phyloP scores from a whole-genome alignment of 1,140 invertebrate species.

The Dendroctonus valens region DNA sequence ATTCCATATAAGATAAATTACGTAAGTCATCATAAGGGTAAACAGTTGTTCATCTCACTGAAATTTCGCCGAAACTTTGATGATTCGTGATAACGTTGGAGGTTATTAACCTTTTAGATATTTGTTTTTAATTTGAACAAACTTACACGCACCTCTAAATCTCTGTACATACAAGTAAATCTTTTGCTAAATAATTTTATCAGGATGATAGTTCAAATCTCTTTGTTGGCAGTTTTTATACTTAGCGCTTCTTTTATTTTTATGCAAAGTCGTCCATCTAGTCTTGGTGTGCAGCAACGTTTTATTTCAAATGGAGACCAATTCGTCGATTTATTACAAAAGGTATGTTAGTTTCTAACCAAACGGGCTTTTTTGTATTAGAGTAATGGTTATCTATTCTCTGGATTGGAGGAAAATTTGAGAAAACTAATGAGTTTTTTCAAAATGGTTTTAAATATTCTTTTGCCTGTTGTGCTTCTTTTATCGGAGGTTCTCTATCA shows the following conservation, averaged over 20 bases:
- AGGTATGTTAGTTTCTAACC: constrained; percentile 1
- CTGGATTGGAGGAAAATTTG: too few species aligned
- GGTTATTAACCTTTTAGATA: constrained; percentile 15
- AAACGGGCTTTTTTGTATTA: too few species aligned
- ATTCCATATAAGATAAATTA: not conserved
- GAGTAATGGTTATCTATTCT: too few species aligned
- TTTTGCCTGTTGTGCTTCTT: too few species aligned
- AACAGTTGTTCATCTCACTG: constrained; percentile 9
- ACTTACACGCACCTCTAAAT: constrained; percentile 11
- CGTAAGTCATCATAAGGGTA: not conserved
- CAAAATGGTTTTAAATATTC: not conserved
- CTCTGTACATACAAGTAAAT: constrained; percentile 22
- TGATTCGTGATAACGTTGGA: constrained; percentile 7
- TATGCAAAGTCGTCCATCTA: not conserved
- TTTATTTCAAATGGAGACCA: constrained; percentile 6
- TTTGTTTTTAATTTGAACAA: constrained; percentile 21
- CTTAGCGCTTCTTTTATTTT: constrained; percentile 11
- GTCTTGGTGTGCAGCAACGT: not conserved
- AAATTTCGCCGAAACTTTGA: constrained; percentile 3
- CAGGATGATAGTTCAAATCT: constrained; percentile 12
- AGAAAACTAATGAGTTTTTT: too few species aligned
- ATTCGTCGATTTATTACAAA: constrained; percentile 16
- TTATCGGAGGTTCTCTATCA: too few species aligned
- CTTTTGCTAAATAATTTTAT: constrained; percentile 29
- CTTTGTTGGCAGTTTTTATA: constrained; percentile 14